phyloP scores from a whole-genome alignment of 1,140 invertebrate species.

The Cepaea nemoralis region DNA sequence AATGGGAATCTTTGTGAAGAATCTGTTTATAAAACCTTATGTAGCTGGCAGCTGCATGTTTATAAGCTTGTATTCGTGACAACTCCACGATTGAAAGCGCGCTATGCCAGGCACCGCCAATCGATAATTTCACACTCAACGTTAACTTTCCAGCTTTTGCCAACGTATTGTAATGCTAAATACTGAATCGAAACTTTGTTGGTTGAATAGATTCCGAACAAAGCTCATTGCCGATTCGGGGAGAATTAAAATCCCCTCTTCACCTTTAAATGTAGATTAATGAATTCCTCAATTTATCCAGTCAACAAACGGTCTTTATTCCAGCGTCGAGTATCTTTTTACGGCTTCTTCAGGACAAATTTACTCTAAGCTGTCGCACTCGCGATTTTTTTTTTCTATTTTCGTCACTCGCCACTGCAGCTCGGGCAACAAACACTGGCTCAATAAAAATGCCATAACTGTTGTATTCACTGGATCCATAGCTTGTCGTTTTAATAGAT shows the following conservation, averaged over 20 bases:
- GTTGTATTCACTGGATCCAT: not conserved
- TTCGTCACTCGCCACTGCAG: conserved; percentile 5
- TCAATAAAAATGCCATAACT: conserved; percentile 1
- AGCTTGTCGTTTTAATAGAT: not conserved
- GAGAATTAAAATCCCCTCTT: not conserved
- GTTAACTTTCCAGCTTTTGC: conserved; percentile 4
- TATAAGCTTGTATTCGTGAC: not conserved
- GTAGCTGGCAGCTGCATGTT: not conserved
- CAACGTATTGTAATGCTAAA: not conserved
- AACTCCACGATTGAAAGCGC: not conserved
- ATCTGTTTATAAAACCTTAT: not conserved
- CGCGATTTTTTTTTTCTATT: not conserved
- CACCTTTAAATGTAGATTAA: conserved; percentile 5
- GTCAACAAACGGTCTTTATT: conserved; percentile 13
- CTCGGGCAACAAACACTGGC: not conserved
- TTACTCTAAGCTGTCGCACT: conserved; percentile 1
- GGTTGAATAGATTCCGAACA: not conserved
- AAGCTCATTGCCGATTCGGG: conserved; percentile 1
- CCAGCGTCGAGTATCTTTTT: not conserved
- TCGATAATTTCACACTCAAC: conserved; percentile 5
- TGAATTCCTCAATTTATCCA: conserved; percentile 18
- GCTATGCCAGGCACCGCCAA: not conserved
- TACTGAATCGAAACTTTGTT: not conserved
- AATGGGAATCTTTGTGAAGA: not conserved
- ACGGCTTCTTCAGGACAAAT: not conserved